Evolutionary conservation across 30 jellyfish, hydroid and myxozoan species (phyloP).

Genomic region (Pseudorhiza aurosa): DNA sequence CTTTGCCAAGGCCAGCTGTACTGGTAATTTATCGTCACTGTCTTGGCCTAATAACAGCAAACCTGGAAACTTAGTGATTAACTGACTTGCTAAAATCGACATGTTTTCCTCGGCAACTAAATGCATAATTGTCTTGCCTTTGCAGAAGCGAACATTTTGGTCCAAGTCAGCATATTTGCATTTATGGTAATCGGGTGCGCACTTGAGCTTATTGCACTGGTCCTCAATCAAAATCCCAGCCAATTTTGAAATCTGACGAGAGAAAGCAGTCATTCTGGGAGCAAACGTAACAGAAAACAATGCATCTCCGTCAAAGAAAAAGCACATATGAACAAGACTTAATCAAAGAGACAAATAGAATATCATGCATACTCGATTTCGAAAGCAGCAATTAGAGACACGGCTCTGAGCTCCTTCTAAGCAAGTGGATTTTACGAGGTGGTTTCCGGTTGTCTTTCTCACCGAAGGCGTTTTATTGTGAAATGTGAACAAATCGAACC

Average conservation of each 20-base stretch:
- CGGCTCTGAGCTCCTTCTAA: too few relatives aligned
- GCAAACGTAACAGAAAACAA: too few relatives aligned
- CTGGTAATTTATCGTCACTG: slow-evolving; percentile 48
- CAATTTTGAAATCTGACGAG: slow-evolving; percentile 38
- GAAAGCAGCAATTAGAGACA: too few relatives aligned
- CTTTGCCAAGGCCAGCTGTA: slow-evolving; percentile 63
- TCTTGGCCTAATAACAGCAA: slow-evolving; percentile 46
- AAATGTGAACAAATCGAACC: too few relatives aligned
- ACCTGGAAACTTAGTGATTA: slow-evolving; percentile 60
- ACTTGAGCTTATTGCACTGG: slow-evolving; percentile 2
- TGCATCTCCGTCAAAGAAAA: too few relatives aligned
- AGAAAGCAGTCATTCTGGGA: not conserved
- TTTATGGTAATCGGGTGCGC: slow-evolving; percentile 7
- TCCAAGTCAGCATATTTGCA: slow-evolving; percentile 29
- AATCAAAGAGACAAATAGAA: too few relatives aligned
- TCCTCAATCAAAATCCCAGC: slow-evolving; percentile 37
- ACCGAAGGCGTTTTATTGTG: too few relatives aligned
- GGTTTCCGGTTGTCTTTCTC: too few relatives aligned
- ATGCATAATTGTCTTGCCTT: slow-evolving; percentile 67
- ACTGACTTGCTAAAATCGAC: slow-evolving; percentile 27
- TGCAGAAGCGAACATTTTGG: not conserved
- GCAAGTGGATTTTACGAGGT: too few relatives aligned
- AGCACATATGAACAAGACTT: too few relatives aligned
- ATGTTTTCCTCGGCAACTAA: slow-evolving; percentile 80
- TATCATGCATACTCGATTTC: too few relatives aligned